A percentile compares a stretch with the other conserved stretches of the same genome.
Conservation (phyloP, 1,140 invertebrate species). For the Diprion similis region DNA sequence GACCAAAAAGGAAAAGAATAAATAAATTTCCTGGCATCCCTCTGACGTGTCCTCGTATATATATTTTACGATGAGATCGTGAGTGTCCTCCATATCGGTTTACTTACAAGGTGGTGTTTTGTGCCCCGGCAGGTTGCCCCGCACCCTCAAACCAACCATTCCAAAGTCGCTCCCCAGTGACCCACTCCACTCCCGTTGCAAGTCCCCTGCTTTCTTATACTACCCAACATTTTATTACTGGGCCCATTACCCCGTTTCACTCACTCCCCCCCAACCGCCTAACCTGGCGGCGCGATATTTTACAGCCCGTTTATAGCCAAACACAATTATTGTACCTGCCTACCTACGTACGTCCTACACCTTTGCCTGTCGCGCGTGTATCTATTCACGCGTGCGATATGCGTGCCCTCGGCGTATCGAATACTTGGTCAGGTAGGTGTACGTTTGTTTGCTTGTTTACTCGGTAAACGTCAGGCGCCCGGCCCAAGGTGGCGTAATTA, state of each 20-base stretch:
- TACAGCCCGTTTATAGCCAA: constrained; percentile 34
- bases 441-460: background rate
- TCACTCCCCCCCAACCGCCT: constrained; percentile 20
- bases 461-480: background rate
- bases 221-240: constrained; percentile 42
- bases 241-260: constrained; percentile 37
- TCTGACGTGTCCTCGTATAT: background rate
- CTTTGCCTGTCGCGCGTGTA: background rate
- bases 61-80: constrained; percentile 51
- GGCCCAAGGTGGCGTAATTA: background rate
- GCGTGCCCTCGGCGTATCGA: too few species aligned
- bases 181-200: constrained; percentile 26
- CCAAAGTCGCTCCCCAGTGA: constrained; percentile 31
- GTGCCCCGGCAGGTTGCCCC: constrained; percentile 8
- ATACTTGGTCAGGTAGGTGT: too few species aligned
- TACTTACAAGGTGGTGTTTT: constrained; percentile 36
- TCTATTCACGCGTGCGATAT: too few species aligned
- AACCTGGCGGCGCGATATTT: constrained; percentile 32
- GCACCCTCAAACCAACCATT: background rate
- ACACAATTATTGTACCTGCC: constrained; percentile 36
- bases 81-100: constrained; percentile 48
- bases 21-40: background rate
- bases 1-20: background rate
- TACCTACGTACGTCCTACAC: too few species aligned
- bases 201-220: background rate